These are phyloP conservation scores for Aviceda subcristata DNA, from an alignment of 2,113 vertebrate species.

Conservation along the genomic window DNA sequence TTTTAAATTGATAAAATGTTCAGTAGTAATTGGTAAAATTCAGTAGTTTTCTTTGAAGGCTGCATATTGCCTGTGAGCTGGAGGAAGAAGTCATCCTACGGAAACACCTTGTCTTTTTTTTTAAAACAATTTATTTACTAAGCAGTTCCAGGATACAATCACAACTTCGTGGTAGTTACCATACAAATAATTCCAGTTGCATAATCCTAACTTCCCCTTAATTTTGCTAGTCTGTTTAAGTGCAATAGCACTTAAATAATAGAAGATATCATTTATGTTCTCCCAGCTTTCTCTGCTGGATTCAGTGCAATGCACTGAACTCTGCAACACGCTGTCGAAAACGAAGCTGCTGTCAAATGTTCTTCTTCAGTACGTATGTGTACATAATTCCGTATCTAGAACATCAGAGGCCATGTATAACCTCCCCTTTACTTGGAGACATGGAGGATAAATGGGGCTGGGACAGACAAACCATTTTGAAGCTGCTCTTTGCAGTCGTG, in stretches of 20 bases:
- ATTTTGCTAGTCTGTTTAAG: not conserved
- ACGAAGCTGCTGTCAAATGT: not conserved
- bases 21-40: too few species aligned
- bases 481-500: not conserved
- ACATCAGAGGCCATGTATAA: not conserved
- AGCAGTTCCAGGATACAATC: not conserved
- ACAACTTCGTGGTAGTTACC: not conserved
- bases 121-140: not conserved
- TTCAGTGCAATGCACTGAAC: not conserved
- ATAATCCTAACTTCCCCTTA: not conserved
- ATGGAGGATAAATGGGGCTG: not conserved
- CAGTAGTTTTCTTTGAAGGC: not conserved
- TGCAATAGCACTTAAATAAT: too few species aligned
- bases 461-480: not conserved
- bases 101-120: not conserved
- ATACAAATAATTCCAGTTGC: not conserved
- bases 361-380: not conserved
- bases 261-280: too few species aligned
- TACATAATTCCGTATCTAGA: not conserved
- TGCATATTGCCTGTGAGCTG: not conserved
- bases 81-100: not conserved
- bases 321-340: not conserved
- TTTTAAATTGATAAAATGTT: not conserved
- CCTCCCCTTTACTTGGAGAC: not conserved
- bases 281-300: not conserved